phyloP scores from a whole-genome alignment of 2,888 invertebrate genomes.

The Rhopalosiphum nymphaeae region DNA sequence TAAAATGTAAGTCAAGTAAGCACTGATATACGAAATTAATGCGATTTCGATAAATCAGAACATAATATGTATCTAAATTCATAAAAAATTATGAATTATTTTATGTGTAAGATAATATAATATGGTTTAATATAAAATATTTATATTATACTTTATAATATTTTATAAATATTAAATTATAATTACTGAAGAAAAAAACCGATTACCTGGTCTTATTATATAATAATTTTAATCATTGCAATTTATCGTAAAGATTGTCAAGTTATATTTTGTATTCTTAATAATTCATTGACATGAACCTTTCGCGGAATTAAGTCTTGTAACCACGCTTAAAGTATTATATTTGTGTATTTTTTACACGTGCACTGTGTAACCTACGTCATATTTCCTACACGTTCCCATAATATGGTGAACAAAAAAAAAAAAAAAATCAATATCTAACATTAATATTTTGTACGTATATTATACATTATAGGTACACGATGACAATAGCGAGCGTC shows the following conservation, averaged over 20 bases:
- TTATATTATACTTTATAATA: neutral
- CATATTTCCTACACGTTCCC: neutral
- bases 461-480: neutral
- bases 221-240: neutral
- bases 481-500: neutral
- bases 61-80: no score
- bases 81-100: neutral
- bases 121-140: no score
- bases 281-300: neutral
- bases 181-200: neutral
- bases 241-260: neutral
- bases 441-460: slow-evolving; percentile 43
- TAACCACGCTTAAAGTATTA: neutral
- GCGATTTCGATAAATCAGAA: neutral
- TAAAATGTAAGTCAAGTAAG: neutral
- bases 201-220: neutral
- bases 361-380: neutral
- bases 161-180: neutral
- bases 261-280: neutral
- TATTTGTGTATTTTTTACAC: neutral
- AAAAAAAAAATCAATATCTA: slow-evolving; percentile 37
- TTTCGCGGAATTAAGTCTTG: neutral
- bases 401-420: neutral
- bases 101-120: neutral
- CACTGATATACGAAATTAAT: neutral